These are phyloP conservation scores for Astyanax mexicanus DNA, from an alignment of 2,797 vertebrate genomes.

Conservation along the genomic window DNA sequence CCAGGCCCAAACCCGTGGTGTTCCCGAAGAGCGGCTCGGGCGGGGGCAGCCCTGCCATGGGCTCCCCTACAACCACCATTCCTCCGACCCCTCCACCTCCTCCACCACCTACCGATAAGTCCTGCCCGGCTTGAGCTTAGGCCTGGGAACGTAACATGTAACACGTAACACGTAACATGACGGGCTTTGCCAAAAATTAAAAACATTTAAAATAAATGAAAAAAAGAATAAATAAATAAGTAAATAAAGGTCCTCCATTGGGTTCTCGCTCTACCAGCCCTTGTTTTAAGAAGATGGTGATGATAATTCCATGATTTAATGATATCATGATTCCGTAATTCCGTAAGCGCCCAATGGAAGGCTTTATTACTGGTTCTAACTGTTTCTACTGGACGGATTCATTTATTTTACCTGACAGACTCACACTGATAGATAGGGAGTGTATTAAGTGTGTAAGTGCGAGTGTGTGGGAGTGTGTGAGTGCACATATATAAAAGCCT, in stretches of 20 bases:
- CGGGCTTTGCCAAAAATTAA: background rate
- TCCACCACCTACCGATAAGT: slow-evolving; percentile 88
- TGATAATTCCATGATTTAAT: no score
- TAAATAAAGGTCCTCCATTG: background rate
- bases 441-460: slow-evolving; percentile 48
- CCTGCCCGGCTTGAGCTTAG: slow-evolving; percentile 90
- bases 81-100: slow-evolving; percentile 87
- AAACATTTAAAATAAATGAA: no score
- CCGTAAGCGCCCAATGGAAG: slow-evolving; percentile 37
- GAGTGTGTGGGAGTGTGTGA: slow-evolving; percentile 61
- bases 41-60: slow-evolving; percentile 83
- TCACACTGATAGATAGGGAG: slow-evolving; percentile 27
- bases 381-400: background rate
- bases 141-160: no score
- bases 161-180: no score
- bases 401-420: background rate
- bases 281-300: slow-evolving; percentile 27
- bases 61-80: slow-evolving; percentile 85
- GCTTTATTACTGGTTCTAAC: slow-evolving; percentile 4
- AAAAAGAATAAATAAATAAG: no score
- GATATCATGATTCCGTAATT: slow-evolving; percentile 27
- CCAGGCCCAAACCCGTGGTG: slow-evolving; percentile 90
- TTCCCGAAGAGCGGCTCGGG: slow-evolving; percentile 88
- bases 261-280: slow-evolving; percentile 46
- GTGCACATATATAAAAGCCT: slow-evolving; percentile 66